phyloP scores from a whole-genome alignment of 2,797 vertebrate genomes.

The Psittacula derbiana region DNA sequence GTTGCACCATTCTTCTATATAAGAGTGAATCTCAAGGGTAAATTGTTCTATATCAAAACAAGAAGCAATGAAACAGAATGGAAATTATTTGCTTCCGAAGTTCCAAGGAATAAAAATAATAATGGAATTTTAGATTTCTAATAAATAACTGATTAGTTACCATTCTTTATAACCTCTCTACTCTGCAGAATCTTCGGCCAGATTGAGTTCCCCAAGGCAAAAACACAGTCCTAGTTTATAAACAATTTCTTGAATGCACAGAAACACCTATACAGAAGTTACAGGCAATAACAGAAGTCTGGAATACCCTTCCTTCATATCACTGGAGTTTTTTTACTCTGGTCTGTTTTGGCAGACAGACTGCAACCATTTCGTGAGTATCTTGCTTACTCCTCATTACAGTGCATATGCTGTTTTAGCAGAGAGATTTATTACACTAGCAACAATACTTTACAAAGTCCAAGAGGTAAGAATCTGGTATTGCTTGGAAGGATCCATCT shows the following conservation, averaged over 20 bases:
- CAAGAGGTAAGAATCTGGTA: neutral
- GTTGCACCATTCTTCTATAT: neutral
- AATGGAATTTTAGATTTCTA: neutral
- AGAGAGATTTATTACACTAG: neutral
- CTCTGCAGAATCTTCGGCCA: neutral
- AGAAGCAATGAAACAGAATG: neutral
- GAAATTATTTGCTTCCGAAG: neutral
- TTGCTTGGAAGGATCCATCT: neutral
- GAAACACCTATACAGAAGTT: neutral
- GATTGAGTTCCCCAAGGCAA: neutral
- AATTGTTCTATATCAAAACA: neutral
- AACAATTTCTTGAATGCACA: neutral
- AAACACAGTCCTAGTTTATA: neutral
- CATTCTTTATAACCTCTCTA: neutral
- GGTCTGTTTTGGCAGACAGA: neutral
- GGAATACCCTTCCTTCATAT: neutral
- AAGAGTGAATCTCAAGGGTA: neutral
- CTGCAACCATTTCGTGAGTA: neutral
- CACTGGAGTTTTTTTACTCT: neutral
- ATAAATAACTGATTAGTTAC: neutral
- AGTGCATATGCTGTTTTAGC: accelerated
- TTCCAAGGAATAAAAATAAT: neutral
- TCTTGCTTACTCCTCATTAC: neutral
- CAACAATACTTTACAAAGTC: neutral
- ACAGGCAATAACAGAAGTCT: neutral